Conservation (phyloP, 2,888 invertebrate species). For the Volucella inanis region DNA sequence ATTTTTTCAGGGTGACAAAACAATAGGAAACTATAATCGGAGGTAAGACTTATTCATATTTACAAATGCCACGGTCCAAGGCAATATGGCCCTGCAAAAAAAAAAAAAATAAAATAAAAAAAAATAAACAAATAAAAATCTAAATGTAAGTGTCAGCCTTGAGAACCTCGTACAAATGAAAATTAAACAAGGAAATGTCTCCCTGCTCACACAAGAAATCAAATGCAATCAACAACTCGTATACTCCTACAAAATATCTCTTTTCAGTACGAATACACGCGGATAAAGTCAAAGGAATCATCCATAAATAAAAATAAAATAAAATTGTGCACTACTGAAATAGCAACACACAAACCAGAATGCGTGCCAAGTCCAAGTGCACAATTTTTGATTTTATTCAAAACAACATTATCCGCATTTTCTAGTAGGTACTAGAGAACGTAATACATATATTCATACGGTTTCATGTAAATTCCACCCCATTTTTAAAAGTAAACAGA, state of each 20-base stretch:
- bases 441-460: constrained; percentile 25
- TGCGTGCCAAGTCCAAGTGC: constrained; percentile 76
- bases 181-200: constrained; percentile 4
- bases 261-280: constrained; percentile 15
- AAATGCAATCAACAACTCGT: neutral
- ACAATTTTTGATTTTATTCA: constrained; percentile 48
- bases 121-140: too few relatives aligned
- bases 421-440: neutral
- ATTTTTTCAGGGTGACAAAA: too few relatives aligned
- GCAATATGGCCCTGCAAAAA: too few relatives aligned
- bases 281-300: constrained; percentile 33
- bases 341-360: constrained; percentile 57
- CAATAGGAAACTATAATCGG: too few relatives aligned
- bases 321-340: constrained; percentile 41
- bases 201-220: constrained; percentile 25
- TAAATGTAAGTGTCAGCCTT: too few relatives aligned
- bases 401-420: constrained; percentile 58
- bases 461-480: constrained; percentile 37
- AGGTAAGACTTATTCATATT: too few relatives aligned
- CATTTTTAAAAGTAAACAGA: constrained; percentile 14
- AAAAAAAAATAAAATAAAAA: too few relatives aligned
- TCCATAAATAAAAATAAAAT: constrained; percentile 42
- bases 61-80: too few relatives aligned
- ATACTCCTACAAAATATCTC: neutral
- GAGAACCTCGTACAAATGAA: constrained; percentile 12